A percentile compares a stretch with the other conserved stretches of the same genome.
Conservation (phyloP, 1,140 invertebrate species). For the Mercenaria mercenaria region DNA sequence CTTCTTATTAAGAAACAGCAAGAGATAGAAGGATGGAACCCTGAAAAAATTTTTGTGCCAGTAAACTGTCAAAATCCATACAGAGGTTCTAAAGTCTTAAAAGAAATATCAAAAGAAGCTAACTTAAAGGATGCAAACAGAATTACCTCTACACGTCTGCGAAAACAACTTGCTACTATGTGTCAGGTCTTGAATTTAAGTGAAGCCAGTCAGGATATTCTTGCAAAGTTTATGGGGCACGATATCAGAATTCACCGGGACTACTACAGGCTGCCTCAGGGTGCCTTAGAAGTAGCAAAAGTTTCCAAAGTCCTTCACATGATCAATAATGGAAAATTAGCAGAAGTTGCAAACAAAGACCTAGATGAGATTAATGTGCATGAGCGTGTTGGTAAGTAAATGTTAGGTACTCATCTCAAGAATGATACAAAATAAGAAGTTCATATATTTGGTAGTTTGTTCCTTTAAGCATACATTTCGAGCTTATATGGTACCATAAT, state of each 20-base stretch:
- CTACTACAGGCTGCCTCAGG: constrained; percentile 71
- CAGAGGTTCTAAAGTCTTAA: not conserved
- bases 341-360: not conserved
- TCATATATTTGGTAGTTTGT: too few relatives aligned
- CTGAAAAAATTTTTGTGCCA: constrained; percentile 11
- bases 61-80: not conserved
- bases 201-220: constrained; percentile 66
- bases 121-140: not conserved
- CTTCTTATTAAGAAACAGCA: not conserved
- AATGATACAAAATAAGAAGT: too few relatives aligned
- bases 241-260: constrained; percentile 73
- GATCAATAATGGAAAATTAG: not conserved
- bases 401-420: too few relatives aligned
- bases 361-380: not conserved
- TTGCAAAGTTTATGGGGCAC: constrained; percentile 74
- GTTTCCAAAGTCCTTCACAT: constrained; percentile 68
- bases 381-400: not conserved
- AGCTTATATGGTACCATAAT: too few relatives aligned
- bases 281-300: constrained; percentile 74
- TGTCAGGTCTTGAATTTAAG: constrained; percentile 55
- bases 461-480: too few relatives aligned
- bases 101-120: constrained; percentile 2
- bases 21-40: not conserved
- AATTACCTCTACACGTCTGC: constrained; percentile 12
- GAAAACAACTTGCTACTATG: constrained; percentile 36